Evolutionary conservation across 2,113 vertebrate species (phyloP).

Genomic region (Numenius arquata): DNA sequence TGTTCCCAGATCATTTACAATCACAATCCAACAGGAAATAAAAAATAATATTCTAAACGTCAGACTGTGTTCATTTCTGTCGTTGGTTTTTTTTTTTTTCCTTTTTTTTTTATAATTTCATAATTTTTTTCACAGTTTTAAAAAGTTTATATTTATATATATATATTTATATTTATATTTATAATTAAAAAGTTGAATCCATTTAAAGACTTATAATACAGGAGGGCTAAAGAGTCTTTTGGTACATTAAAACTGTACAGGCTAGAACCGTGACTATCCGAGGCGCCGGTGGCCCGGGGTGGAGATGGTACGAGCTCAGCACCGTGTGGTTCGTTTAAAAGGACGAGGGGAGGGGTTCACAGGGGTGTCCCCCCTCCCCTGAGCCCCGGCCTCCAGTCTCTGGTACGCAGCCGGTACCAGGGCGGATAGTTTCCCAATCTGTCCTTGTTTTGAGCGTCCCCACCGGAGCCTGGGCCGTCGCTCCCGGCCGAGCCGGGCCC

Average conservation of each 20-base stretch:
- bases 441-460: background rate
- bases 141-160: slow-evolving; percentile 83
- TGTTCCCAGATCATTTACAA: slow-evolving; percentile 78
- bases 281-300: background rate
- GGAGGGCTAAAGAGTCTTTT: slow-evolving; percentile 69
- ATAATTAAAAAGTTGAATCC: slow-evolving; percentile 83
- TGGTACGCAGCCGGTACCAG: background rate
- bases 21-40: slow-evolving; percentile 82
- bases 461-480: background rate
- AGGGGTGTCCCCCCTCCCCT: background rate
- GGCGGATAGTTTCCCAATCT: background rate
- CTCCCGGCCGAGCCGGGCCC: background rate
- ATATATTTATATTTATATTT: slow-evolving; percentile 84
- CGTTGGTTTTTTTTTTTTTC: background rate
- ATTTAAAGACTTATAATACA: slow-evolving; percentile 79
- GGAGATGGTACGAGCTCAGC: slow-evolving; percentile 66
- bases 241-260: slow-evolving; percentile 82
- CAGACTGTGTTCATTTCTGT: slow-evolving; percentile 72
- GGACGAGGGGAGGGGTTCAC: background rate
- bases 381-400: background rate
- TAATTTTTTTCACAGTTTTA: slow-evolving; percentile 83
- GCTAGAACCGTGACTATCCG: slow-evolving; percentile 51
- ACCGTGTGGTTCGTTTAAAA: slow-evolving; percentile 70
- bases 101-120: slow-evolving; percentile 69
- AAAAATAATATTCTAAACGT: slow-evolving; percentile 82